phyloP scores from a whole-genome alignment of 2,888 invertebrate species.

The Acanthosoma haemorrhoidale region DNA sequence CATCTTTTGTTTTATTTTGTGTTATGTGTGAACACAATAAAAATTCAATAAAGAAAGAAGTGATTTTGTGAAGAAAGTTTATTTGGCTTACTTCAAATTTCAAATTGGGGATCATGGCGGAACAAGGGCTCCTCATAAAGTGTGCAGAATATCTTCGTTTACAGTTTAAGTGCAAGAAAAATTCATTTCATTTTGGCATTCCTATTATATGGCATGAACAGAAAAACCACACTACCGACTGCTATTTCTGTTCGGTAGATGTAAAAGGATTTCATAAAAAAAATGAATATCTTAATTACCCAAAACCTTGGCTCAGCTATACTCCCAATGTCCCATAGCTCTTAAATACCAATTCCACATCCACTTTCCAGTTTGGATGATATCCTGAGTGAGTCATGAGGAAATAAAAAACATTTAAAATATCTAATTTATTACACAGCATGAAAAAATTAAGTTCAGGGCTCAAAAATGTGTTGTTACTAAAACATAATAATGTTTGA shows the following conservation, averaged over 20 bases:
- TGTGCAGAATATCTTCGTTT: constrained; percentile 26
- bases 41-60: constrained; percentile 27
- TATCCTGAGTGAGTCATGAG: no score
- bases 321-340: no score
- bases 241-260: not conserved
- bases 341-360: no score
- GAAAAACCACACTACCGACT: not conserved
- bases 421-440: no score
- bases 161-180: constrained; percentile 26
- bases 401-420: no score
- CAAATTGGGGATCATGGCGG: constrained; percentile 31
- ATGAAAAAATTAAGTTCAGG: no score
- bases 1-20: constrained; percentile 25
- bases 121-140: constrained; percentile 4
- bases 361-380: no score
- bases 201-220: not conserved
- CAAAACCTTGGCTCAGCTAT: no score
- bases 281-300: no score
- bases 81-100: constrained; percentile 32
- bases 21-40: constrained; percentile 20
- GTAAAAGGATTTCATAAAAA: not conserved
- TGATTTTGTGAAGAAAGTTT: constrained; percentile 32
- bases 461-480: no score
- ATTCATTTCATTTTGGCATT: constrained; percentile 13
- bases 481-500: no score